Evolutionary conservation across 1,140 invertebrate species (phyloP).

Genomic region (Drosophila serrata): DNA sequence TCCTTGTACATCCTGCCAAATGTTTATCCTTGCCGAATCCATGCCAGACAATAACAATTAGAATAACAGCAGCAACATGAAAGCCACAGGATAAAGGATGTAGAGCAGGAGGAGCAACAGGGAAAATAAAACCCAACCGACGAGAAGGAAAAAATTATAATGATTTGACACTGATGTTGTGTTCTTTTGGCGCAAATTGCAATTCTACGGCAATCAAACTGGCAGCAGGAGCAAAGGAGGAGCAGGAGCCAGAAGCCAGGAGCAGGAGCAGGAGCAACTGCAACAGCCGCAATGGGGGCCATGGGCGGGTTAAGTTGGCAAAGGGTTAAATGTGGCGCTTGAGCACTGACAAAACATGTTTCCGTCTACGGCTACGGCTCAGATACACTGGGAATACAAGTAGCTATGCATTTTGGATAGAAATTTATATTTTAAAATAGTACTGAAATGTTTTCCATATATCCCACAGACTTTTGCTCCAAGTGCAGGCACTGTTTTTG

Average conservation of each 20-base stretch:
- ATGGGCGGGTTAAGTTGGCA: constrained; percentile 31
- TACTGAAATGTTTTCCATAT: background rate
- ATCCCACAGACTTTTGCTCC: background rate
- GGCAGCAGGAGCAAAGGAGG: constrained; percentile 43
- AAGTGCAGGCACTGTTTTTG: constrained; percentile 26
- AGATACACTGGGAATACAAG: background rate
- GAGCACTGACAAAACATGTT: constrained; percentile 81
- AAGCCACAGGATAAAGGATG: constrained; percentile 42
- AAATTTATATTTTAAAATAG: no score
- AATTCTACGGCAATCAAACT: constrained; percentile 82
- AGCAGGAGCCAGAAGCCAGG: constrained; percentile 25
- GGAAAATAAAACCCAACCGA: constrained; percentile 16
- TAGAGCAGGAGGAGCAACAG: constrained; percentile 11
- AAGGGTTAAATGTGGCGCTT: constrained; percentile 78
- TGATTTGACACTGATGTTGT: constrained; percentile 83
- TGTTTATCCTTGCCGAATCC: constrained; percentile 37
- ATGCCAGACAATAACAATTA: constrained; percentile 53
- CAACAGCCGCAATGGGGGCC: constrained; percentile 19
- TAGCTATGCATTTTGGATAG: background rate
- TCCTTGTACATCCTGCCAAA: constrained; percentile 12
- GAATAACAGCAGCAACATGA: constrained; percentile 46
- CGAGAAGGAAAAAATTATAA: constrained; percentile 69
- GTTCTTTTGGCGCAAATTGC: constrained; percentile 81
- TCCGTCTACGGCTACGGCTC: constrained; percentile 52
- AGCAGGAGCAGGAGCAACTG: constrained; percentile 42